Evolutionary conservation across 2,797 vertebrate genomes (phyloP).

Genomic region (Pangasius krempfi): DNA sequence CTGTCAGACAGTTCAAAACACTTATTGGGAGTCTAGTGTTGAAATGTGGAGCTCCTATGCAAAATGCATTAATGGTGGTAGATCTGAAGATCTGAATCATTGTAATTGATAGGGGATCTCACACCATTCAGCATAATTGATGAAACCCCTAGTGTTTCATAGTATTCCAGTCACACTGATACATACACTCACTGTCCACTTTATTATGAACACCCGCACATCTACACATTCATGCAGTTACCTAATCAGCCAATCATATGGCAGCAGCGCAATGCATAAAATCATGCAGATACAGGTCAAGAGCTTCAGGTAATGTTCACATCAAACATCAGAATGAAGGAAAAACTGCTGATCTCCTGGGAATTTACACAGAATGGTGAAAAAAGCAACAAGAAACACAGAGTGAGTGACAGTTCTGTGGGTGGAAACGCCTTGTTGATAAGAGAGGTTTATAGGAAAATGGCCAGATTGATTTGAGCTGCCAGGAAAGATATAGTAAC

Average conservation of each 20-base stretch:
- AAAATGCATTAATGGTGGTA: not conserved
- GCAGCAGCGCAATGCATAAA: not conserved
- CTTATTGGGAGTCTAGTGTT: not conserved
- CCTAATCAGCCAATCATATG: not conserved
- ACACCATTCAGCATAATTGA: not conserved
- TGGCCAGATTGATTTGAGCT: too few relatives aligned
- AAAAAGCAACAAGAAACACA: too few relatives aligned
- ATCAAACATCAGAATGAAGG: not conserved
- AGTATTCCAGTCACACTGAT: not conserved
- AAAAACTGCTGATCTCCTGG: not conserved
- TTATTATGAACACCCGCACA: not conserved
- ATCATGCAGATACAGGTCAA: not conserved
- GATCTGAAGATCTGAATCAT: not conserved
- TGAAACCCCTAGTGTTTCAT: not conserved
- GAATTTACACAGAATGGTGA: too few relatives aligned
- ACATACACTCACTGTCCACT: not conserved
- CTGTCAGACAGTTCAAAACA: not conserved
- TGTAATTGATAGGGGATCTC: not conserved
- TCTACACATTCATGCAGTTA: too few relatives aligned
- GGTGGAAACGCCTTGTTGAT: too few relatives aligned
- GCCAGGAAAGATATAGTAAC: too few relatives aligned
- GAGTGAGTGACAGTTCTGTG: too few relatives aligned
- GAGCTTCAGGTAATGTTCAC: not conserved
- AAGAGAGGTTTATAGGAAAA: too few relatives aligned
- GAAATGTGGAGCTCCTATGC: not conserved